Evolutionary conservation across 2,888 invertebrate species (phyloP), one percentile per base, ranked within the genome.

Genomic region (Perizoma affinitatum): DNA sequence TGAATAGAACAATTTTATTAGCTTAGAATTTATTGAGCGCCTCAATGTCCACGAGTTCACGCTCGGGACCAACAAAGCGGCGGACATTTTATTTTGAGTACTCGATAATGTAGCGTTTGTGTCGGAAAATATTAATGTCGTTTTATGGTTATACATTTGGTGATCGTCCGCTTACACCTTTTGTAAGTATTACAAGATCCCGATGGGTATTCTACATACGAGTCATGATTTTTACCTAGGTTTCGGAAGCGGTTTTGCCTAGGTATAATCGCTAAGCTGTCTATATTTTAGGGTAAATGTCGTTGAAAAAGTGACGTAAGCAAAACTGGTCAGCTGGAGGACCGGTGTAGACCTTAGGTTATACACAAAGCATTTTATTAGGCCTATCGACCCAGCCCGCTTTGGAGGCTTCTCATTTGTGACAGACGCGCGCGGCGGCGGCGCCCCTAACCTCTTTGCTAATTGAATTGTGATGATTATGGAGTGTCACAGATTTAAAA

Each of bases 71-170:
- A 90, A 92, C 92, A 90, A 91, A 91, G 92, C 92, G 92, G 92
- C 92, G 92, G 92, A 93, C 92, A 93, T 93, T 92, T 93, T 93
- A 93, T 93, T 92, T 92, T 90, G 90, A 91, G 88, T 89, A 88
- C 87, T 91, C 88, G 90, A 93, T 92, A 92, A 92, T 93, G 92
- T 93, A 92, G 92, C 90, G 86, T 89, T 90, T 89, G 91, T 87
- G 85, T 90, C 81, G 89, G 63, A 87, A 89, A 90, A 91, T 84
- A 90, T 90, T 91, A 84, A 92, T 91, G 91, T 90, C 88, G 86
- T 90, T 92, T 90, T 88, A 89, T 91, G 86, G 89, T 91, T 87
- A 84, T 86, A 85, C 82, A 84, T 88, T 88, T 79, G 84, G 82
- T 88, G 87, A 89, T 88, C 84, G 87, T 90, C 86, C 88, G 90